Percentiles rank a stretch among this genome's conserved stretches.
Evolutionary conservation across 2,797 vertebrate species (phyloP).

Genomic region (Falco concolor): DNA sequence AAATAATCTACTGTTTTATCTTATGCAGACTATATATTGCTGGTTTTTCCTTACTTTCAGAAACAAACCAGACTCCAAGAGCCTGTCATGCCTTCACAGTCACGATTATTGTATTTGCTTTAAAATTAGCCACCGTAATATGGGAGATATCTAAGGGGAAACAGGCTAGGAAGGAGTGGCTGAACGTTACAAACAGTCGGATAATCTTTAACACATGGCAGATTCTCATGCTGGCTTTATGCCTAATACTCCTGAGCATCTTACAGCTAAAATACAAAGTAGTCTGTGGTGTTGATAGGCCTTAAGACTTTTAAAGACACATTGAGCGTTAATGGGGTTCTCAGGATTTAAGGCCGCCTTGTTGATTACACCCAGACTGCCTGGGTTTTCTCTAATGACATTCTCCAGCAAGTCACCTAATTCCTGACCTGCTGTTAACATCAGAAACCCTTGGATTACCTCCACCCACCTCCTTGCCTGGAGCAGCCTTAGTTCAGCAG

Average conservation of each 20-base stretch:
- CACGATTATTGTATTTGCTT: neutral
- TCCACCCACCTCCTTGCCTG: neutral
- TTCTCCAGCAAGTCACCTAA: slow-evolving; percentile 9
- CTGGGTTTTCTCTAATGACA: slow-evolving; percentile 35
- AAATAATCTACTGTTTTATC: neutral
- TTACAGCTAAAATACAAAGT: slow-evolving; percentile 36
- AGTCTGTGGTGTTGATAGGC: slow-evolving; percentile 37
- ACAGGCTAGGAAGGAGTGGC: neutral
- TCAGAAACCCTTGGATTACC: neutral
- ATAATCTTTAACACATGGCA: slow-evolving; percentile 50
- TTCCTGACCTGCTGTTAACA: slow-evolving; percentile 35
- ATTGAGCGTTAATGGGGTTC: slow-evolving; percentile 35
- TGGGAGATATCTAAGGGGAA: neutral
- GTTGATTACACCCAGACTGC: slow-evolving; percentile 43
- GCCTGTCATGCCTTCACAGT: neutral
- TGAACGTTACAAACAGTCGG: neutral
- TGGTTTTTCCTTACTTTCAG: neutral
- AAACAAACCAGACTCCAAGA: neutral
- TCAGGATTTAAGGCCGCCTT: slow-evolving; percentile 45
- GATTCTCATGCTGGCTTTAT: slow-evolving; percentile 14
- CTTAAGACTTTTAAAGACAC: slow-evolving; percentile 60
- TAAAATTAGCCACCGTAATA: neutral
- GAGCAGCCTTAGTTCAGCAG: neutral
- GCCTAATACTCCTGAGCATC: slow-evolving; percentile 45
- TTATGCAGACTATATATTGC: neutral